A percentile compares a stretch with the other conserved stretches of the same genome.
Evolutionary conservation across 1,140 invertebrate genomes (phyloP).

Genomic region (Stenopsyche tienmushanensis): DNA sequence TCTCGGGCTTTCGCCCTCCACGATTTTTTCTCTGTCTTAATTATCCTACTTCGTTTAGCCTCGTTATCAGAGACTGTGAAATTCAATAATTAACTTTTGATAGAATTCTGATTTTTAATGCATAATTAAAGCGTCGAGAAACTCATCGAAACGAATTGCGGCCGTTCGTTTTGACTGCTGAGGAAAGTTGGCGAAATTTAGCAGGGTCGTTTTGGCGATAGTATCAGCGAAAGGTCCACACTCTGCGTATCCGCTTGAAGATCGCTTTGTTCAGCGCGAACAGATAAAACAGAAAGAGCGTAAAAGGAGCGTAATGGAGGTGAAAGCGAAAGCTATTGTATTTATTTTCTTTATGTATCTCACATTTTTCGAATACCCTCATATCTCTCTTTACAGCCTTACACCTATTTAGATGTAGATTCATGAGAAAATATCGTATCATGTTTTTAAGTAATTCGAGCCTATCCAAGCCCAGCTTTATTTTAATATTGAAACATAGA

Average conservation of each 20-base stretch:
- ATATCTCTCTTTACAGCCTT: not conserved
- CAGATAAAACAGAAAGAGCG: conserved; percentile 26
- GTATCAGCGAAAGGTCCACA: conserved; percentile 9
- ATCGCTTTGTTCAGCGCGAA: conserved; percentile 19
- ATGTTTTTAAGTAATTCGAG: no score
- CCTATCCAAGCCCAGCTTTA: no score
- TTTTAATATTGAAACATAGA: no score
- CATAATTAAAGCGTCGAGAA: no score
- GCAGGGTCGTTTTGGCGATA: not conserved
- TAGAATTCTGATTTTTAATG: no score
- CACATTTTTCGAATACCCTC: conserved; percentile 8
- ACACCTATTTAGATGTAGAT: no score
- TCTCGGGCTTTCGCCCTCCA: not conserved
- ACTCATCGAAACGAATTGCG: no score
- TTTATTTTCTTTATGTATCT: conserved; percentile 23
- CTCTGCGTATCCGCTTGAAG: not conserved
- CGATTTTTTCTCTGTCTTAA: not conserved
- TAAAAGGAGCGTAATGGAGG: conserved; percentile 24
- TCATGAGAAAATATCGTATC: no score
- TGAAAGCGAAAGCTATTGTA: conserved; percentile 28
- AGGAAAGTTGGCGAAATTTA: not conserved
- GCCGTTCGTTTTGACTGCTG: no score
- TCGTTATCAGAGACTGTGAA: no score
- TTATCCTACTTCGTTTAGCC: not conserved
- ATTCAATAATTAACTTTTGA: no score